phyloP scores from a whole-genome alignment of 2,888 invertebrate genomes.

The Aporophyla lueneburgensis region DNA sequence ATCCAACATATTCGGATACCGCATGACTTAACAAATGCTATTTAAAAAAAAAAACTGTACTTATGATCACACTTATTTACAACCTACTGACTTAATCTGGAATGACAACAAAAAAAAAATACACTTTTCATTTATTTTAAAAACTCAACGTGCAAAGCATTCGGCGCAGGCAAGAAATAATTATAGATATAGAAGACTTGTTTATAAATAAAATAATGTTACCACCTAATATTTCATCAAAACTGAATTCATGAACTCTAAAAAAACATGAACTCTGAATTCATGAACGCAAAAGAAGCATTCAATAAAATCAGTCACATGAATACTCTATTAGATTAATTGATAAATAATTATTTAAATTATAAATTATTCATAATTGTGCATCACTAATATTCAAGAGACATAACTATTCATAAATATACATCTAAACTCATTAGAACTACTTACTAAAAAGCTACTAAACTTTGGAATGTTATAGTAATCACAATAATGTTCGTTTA shows the following conservation, averaged over 20 bases:
- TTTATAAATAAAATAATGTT: neutral
- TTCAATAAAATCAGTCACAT: neutral
- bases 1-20: neutral
- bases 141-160: slow-evolving; percentile 3
- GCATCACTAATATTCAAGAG: neutral
- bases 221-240: neutral
- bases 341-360: neutral
- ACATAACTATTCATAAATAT: slow-evolving; percentile 1
- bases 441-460: slow-evolving; percentile 44
- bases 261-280: too few species aligned
- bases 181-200: neutral
- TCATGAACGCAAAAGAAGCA: too few species aligned
- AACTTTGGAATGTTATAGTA: slow-evolving; percentile 75
- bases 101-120: slow-evolving; percentile 27
- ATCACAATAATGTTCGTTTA: slow-evolving; percentile 61
- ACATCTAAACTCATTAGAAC: slow-evolving; percentile 12
- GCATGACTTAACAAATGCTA: neutral
- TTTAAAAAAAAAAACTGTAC: slow-evolving; percentile 25
- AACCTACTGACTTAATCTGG: slow-evolving; percentile 19
- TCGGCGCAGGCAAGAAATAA: slow-evolving; percentile 2
- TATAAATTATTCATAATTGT: neutral
- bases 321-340: neutral
- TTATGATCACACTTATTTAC: slow-evolving; percentile 19
- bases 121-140: too few species aligned
- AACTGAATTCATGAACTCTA: too few species aligned